Evolutionary conservation across 2,113 vertebrate species (phyloP).

Genomic region (Egretta garzetta): DNA sequence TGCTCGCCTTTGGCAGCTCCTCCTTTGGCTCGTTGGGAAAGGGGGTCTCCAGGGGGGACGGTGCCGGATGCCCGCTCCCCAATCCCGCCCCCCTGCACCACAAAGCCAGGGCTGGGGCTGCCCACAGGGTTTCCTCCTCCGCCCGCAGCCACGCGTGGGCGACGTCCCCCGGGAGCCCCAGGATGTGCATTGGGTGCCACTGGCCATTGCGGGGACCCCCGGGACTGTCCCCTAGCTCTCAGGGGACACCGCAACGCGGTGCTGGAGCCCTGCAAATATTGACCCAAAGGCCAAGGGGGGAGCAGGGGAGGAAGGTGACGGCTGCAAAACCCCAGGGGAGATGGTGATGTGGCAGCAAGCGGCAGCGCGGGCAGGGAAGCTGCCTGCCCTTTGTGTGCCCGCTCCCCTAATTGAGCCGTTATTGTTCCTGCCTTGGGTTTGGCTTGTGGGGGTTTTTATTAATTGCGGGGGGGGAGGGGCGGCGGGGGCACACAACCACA

Average conservation of each 20-base stretch:
- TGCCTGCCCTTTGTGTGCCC: not conserved
- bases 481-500: not conserved
- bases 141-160: accelerated
- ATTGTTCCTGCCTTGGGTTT: not conserved
- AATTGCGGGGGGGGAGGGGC: not conserved
- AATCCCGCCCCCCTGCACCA: accelerated
- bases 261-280: not conserved
- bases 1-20: not conserved
- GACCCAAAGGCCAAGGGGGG: not conserved
- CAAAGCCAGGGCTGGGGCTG: not conserved
- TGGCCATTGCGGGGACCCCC: accelerated
- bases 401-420: not conserved
- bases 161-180: accelerated
- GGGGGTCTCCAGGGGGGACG: not conserved
- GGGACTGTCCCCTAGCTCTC: not conserved
- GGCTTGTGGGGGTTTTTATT: not conserved
- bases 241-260: accelerated
- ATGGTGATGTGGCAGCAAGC: not conserved
- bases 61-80: not conserved
- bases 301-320: not conserved
- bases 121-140: not conserved
- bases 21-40: not conserved
- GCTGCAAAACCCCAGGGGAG: not conserved
- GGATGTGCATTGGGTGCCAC: accelerated
- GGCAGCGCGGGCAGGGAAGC: not conserved